These are phyloP conservation scores for Sebastiscus albofasciatus DNA, from an alignment of 2,797 vertebrate species.

Conservation along the genomic window DNA sequence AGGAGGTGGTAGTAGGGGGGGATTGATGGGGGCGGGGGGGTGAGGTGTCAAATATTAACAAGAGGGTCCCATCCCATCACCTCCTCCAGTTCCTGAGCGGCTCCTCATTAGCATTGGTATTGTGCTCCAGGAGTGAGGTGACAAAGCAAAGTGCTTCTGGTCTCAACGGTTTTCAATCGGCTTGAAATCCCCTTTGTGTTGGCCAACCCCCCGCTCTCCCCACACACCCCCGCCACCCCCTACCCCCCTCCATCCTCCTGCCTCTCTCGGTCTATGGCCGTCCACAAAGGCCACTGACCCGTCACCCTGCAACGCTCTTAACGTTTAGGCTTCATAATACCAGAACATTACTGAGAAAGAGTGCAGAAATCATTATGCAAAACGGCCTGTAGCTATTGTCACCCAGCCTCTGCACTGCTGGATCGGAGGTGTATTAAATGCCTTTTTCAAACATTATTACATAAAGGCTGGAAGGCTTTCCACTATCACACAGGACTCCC, in stretches of 20 bases:
- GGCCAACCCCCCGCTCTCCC: slow-evolving; percentile 5
- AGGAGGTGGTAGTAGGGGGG: background rate
- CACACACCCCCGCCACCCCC: background rate
- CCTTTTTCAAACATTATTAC: background rate
- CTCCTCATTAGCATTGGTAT: slow-evolving; percentile 82
- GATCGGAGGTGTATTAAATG: background rate
- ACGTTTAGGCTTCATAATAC: background rate
- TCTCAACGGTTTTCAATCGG: slow-evolving; percentile 77
- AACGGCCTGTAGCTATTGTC: slow-evolving; percentile 14
- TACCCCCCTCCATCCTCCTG: background rate
- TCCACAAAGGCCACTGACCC: slow-evolving; percentile 55
- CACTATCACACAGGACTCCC: background rate
- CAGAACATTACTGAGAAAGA: background rate
- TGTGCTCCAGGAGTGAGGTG: slow-evolving; percentile 74
- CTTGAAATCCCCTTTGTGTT: slow-evolving; percentile 81
- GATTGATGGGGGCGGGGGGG: background rate
- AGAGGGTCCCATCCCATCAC: slow-evolving; percentile 62
- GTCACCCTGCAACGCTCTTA: slow-evolving; percentile 8
- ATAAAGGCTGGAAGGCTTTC: background rate
- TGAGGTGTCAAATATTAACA: slow-evolving; percentile 69
- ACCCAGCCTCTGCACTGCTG: background rate
- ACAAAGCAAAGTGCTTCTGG: slow-evolving; percentile 80
- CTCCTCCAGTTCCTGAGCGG: slow-evolving; percentile 68
- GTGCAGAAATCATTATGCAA: slow-evolving; percentile 3
- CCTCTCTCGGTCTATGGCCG: slow-evolving; percentile 16